Evolutionary conservation across 2,113 vertebrate species (phyloP).

Genomic region (Opisthocomus hoazin): DNA sequence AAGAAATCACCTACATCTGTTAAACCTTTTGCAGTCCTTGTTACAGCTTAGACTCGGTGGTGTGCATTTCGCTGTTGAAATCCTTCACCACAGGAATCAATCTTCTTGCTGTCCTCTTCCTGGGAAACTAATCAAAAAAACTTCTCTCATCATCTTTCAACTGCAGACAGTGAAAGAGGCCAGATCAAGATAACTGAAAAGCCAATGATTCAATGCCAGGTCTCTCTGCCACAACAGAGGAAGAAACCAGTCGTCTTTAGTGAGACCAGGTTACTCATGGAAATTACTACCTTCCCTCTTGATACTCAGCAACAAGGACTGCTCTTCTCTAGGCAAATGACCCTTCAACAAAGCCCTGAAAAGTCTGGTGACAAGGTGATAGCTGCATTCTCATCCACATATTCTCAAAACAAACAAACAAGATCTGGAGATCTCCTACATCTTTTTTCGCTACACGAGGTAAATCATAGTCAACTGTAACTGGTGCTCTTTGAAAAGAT

Average conservation of each 20-base stretch:
- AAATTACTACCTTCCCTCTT: neutral
- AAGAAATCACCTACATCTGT: neutral
- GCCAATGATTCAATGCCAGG: neutral
- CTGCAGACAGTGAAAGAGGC: neutral
- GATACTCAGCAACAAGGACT: neutral
- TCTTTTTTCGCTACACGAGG: neutral
- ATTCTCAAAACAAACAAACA: neutral
- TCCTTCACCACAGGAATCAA: neutral
- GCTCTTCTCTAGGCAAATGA: neutral
- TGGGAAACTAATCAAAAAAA: neutral
- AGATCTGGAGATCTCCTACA: neutral
- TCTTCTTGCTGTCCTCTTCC: neutral
- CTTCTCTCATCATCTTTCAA: neutral
- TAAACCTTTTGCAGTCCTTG: neutral
- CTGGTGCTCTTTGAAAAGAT: neutral
- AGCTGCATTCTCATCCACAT: neutral
- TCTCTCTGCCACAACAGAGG: neutral
- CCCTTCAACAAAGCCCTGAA: neutral
- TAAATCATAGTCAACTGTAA: neutral
- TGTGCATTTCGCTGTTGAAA: neutral
- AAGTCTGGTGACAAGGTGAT: neutral
- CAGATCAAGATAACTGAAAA: neutral
- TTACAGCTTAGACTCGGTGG: neutral
- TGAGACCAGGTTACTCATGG: neutral
- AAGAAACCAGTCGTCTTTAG: neutral